Conservation (phyloP, 1,140 invertebrate species). For the Kradibia gibbosae region DNA sequence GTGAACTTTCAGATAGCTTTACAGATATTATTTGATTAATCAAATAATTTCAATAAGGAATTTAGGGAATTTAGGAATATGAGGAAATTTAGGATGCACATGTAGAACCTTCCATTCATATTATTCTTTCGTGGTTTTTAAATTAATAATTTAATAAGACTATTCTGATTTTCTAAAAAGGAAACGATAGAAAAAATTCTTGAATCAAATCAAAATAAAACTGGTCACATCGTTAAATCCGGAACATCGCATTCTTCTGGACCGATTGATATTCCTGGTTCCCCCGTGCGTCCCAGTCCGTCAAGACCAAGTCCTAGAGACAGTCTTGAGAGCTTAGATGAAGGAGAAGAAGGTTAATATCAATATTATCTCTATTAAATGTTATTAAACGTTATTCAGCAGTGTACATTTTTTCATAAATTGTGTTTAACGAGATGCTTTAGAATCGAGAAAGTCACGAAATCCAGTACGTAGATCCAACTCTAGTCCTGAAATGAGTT, state of each 20-base stretch:
- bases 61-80: not conserved
- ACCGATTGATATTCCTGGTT: constrained; percentile 79
- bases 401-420: not conserved
- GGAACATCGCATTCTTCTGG: constrained; percentile 66
- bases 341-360: constrained; percentile 73
- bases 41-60: not conserved
- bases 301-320: constrained; percentile 76
- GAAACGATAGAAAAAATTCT: constrained; percentile 62
- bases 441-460: constrained; percentile 74
- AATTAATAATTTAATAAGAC: not conserved
- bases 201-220: constrained; percentile 60
- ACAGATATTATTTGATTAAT: no score
- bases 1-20: no score
- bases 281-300: constrained; percentile 75
- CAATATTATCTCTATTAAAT: not conserved
- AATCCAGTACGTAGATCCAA: constrained; percentile 89
- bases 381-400: not conserved
- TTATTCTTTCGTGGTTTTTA: no score
- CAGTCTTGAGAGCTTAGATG: constrained; percentile 76
- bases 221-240: constrained; percentile 70
- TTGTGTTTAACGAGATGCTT: not conserved
- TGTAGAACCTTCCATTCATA: not conserved
- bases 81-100: not conserved
- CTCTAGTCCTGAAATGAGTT: constrained; percentile 92
- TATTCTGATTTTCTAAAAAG: constrained; percentile 49